phyloP scores from a whole-genome alignment of 2,888 invertebrate species.

The Linnaemya tessellans region DNA sequence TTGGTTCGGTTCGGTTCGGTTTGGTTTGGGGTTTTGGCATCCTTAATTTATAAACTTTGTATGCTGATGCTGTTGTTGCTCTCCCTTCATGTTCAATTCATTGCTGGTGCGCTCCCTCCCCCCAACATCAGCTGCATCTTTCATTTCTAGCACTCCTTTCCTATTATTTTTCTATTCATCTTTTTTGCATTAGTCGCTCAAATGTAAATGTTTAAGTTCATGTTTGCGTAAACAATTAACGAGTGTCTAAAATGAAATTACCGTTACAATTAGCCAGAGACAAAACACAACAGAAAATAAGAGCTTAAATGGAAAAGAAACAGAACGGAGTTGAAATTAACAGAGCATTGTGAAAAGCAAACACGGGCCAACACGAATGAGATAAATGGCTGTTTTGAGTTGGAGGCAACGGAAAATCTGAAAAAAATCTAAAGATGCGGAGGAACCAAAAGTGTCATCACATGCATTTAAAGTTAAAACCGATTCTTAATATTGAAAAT shows the following conservation, averaged over 20 bases:
- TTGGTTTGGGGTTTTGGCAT: conserved; percentile 53
- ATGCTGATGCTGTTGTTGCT: not conserved
- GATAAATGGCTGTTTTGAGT: not conserved
- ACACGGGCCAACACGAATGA: not conserved
- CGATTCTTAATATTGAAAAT: no score
- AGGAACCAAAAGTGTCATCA: not conserved
- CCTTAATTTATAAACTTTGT: conserved; percentile 24
- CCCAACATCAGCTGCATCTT: no score
- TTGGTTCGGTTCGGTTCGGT: no score
- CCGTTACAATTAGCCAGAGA: conserved; percentile 58
- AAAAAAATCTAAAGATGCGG: not conserved
- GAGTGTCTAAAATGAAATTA: conserved; percentile 65
- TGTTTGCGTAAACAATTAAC: conserved; percentile 69
- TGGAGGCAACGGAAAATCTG: not conserved
- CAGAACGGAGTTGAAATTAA: not conserved
- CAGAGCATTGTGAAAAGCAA: not conserved
- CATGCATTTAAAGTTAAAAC: not conserved
- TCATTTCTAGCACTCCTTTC: not conserved
- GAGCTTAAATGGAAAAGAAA: not conserved
- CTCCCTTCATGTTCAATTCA: conserved; percentile 7
- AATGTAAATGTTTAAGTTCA: conserved; percentile 43
- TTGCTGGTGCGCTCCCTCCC: not conserved
- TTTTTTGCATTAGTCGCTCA: not conserved
- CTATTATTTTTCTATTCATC: not conserved
- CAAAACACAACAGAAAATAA: conserved; percentile 3